phyloP scores from a whole-genome alignment of 2,888 invertebrate species.

The Anarsia innoxiella region DNA sequence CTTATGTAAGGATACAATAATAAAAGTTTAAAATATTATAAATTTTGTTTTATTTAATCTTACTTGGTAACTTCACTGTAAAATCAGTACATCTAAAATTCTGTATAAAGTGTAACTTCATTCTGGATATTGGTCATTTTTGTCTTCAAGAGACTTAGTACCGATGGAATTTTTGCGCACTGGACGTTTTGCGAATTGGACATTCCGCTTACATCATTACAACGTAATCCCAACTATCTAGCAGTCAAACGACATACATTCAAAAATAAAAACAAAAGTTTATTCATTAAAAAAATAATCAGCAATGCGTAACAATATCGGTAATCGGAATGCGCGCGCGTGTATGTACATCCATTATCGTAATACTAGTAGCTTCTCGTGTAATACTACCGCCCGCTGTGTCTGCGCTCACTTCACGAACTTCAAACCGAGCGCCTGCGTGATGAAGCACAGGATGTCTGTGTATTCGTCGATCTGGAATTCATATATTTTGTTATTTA shows the following conservation, averaged over 20 bases:
- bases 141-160: too few species aligned
- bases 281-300: constrained; percentile 58
- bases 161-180: too few species aligned
- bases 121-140: too few species aligned
- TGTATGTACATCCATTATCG: constrained; percentile 38
- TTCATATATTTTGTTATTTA: too few species aligned
- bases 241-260: too few species aligned
- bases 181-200: too few species aligned
- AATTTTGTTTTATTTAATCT: constrained; percentile 25
- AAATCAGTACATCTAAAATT: too few species aligned
- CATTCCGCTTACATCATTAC: too few species aligned
- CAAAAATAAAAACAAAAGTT: constrained; percentile 69
- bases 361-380: background rate
- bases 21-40: constrained; percentile 47
- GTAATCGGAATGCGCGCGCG: constrained; percentile 55
- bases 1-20: constrained; percentile 59
- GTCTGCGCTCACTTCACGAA: constrained; percentile 55
- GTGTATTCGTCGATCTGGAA: constrained; percentile 93
- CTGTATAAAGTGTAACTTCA: too few species aligned
- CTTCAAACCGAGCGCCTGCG: constrained; percentile 80
- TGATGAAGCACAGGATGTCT: constrained; percentile 91
- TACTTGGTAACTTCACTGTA: too few species aligned
- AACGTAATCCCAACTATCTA: too few species aligned
- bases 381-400: constrained; percentile 19
- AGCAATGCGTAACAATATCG: constrained; percentile 71